Evolutionary conservation across 23 tunicate species (phyloP), one percentile per base, ranked within the genome.

Genomic region (Trididemnum clinides): DNA sequence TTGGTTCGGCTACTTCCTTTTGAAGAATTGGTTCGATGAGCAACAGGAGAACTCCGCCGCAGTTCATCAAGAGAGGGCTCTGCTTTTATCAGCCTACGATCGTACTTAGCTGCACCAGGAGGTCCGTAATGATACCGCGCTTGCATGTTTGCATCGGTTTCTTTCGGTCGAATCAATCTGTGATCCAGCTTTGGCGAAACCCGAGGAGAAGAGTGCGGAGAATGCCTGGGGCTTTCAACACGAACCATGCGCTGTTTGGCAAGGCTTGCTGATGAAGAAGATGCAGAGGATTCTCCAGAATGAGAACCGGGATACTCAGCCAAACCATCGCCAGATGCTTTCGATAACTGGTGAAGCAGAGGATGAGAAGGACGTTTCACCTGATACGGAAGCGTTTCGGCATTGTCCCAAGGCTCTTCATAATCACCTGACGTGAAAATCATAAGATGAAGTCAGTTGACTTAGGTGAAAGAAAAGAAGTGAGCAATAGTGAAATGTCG

Each of bases 341-440:
- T 22, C 28, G 35, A 34, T 6, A 30, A 32, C 35, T 19, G 33
- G 72, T 18, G 6, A 10, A 35, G 34, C 33, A 28, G 29, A 51
- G 83, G 25, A 29, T 33, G 7, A 4, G 69, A 32, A 33, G 82
- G 29, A 12, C 34, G 10, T 19, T 80, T 81, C 1, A 34, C 28
- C 38, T 34, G 23, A 38, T 50, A 89, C 27, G 88, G 88, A 25
- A 89, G 36, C 18, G 87, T 82, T 0, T 50, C 90, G 19, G 71
- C 51, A 51, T 88, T 93, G 71, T 88, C 92, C 98, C 98, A 93
- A 3, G 98, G 98, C 34, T 93, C 90, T 59, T 93, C 98, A 65
- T 93, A 93, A 35, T 93, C 92, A 2, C 85, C 6, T 2, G 25
- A 49, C 54, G 15, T 10, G 15, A 49, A 49, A 10, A 49, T 10